Evolutionary conservation across 1,140 invertebrate genomes (phyloP).

Genomic region (Drosophila subpulchrella): DNA sequence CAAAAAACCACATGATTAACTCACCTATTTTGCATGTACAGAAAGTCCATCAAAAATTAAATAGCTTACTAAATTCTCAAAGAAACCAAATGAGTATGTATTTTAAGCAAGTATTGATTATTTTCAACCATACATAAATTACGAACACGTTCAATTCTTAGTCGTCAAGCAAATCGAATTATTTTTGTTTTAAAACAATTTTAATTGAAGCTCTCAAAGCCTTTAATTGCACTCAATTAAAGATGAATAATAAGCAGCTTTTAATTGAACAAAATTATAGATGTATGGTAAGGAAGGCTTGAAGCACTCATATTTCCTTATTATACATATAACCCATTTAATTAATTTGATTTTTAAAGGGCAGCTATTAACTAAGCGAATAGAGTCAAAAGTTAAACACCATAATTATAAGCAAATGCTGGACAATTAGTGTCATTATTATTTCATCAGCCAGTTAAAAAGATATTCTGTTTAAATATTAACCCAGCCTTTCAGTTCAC

Average conservation of each 20-base stretch:
- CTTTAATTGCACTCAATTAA: constrained; percentile 15
- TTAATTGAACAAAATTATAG: neutral
- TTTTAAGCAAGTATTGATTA: neutral
- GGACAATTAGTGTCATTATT: constrained; percentile 24
- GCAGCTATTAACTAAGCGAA: neutral
- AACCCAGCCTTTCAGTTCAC: neutral
- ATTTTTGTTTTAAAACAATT: neutral
- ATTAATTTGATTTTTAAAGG: neutral
- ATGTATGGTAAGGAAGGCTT: neutral
- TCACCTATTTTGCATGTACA: too few relatives aligned
- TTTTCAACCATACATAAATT: neutral
- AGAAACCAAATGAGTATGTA: neutral
- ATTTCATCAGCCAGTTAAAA: constrained; percentile 7
- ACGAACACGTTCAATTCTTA: neutral
- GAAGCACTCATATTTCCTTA: neutral
- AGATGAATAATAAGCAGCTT: neutral
- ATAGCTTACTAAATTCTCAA: neutral
- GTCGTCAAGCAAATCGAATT: neutral
- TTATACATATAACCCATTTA: neutral
- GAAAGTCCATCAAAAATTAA: too few relatives aligned
- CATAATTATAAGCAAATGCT: neutral
- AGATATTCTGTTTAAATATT: constrained; percentile 4
- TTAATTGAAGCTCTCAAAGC: neutral
- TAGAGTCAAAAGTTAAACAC: neutral
- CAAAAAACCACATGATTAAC: too few relatives aligned